These are phyloP conservation scores for Stigmatopora nigra DNA, from an alignment of 2,113 vertebrate species.

Conservation along the genomic window DNA sequence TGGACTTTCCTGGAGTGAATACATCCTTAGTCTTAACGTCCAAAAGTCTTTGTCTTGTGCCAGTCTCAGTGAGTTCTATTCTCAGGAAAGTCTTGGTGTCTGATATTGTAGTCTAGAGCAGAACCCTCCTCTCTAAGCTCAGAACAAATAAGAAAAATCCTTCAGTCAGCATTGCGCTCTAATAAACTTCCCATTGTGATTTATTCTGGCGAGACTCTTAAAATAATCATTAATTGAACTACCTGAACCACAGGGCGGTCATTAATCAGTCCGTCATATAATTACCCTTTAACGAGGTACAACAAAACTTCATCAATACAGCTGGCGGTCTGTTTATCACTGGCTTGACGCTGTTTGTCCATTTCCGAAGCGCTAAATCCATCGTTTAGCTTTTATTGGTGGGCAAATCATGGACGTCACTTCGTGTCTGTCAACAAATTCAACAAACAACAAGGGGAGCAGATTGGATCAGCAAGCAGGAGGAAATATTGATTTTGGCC, in stretches of 20 bases:
- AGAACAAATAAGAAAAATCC: slow-evolving; percentile 5
- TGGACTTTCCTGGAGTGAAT: too few species aligned
- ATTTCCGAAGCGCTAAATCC: slow-evolving; percentile 15
- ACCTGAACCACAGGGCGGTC: background rate
- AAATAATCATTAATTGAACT: slow-evolving; percentile 8
- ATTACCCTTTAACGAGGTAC: slow-evolving; percentile 9
- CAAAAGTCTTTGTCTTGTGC: too few species aligned
- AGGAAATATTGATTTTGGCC: slow-evolving; percentile 10
- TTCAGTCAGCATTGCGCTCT: background rate
- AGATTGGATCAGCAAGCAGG: slow-evolving; percentile 16
- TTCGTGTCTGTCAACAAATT: slow-evolving; percentile 23
- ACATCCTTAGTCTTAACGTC: too few species aligned
- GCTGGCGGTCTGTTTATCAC: slow-evolving; percentile 4
- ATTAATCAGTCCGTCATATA: slow-evolving; percentile 2
- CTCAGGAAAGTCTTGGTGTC: too few species aligned
- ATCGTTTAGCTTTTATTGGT: slow-evolving; percentile 9
- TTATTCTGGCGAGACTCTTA: slow-evolving; percentile 2
- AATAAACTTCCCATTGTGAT: slow-evolving; percentile 8
- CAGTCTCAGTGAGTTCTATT: too few species aligned
- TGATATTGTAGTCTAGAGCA: too few species aligned
- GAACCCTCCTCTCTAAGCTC: background rate
- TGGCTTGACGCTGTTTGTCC: slow-evolving; percentile 1
- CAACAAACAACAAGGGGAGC: slow-evolving; percentile 14
- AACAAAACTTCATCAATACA: slow-evolving; percentile 17
- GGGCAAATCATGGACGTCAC: slow-evolving; percentile 19